Conservation (phyloP, 1,140 invertebrate species). For the Brachionus manjavacas region DNA sequence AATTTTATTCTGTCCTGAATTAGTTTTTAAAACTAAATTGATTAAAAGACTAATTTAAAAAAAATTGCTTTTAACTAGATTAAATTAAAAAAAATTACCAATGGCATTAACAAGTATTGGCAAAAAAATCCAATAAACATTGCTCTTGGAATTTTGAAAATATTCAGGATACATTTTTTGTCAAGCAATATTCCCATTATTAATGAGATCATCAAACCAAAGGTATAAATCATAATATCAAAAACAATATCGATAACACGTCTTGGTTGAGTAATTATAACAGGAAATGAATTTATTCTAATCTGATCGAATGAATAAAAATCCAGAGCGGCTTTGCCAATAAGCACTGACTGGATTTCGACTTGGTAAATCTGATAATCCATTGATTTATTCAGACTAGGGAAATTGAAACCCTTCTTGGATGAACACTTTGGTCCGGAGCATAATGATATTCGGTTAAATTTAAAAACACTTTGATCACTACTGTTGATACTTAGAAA, state of each 20-base stretch:
- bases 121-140: conserved; percentile 33
- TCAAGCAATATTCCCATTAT: conserved; percentile 35
- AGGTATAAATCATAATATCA: conserved; percentile 1
- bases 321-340: background rate
- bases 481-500: background rate
- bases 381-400: background rate
- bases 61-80: background rate
- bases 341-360: background rate
- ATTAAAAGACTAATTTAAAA: background rate
- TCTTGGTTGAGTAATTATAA: background rate
- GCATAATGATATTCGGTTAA: background rate
- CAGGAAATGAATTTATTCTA: background rate
- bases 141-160: conserved; percentile 15
- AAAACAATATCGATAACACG: conserved; percentile 26
- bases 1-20: too few relatives aligned
- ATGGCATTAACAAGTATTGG: conserved; percentile 36
- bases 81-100: conserved; percentile 25
- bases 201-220: conserved; percentile 22
- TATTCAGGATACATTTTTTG: background rate
- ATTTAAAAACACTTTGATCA: background rate
- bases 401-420: background rate
- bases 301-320: background rate
- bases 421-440: background rate
- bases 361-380: background rate
- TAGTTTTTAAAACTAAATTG: background rate